phyloP scores from a whole-genome alignment of 2,888 invertebrate genomes.

The Drosophila meridionalis region DNA sequence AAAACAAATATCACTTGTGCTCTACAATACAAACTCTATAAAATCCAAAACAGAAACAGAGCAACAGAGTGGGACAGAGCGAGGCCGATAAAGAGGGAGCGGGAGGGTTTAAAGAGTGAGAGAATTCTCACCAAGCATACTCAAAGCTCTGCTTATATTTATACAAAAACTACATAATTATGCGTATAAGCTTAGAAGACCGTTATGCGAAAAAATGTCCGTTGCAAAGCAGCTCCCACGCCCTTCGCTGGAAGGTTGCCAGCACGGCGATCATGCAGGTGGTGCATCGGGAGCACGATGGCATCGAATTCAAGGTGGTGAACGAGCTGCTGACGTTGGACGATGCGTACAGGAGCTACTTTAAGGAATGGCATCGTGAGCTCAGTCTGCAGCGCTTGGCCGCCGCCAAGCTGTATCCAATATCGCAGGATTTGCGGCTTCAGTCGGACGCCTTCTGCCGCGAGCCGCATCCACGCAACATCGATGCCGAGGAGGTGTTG shows the following conservation, averaged over 20 bases:
- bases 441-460: slow-evolving; percentile 50
- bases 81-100: not conserved
- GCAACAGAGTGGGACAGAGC: not conserved
- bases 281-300: slow-evolving; percentile 11
- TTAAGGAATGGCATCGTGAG: slow-evolving; percentile 56
- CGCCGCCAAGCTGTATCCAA: slow-evolving; percentile 58
- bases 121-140: not conserved
- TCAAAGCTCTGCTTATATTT: not conserved
- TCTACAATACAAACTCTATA: not conserved
- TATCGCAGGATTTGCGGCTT: slow-evolving; percentile 65
- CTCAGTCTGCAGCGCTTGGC: slow-evolving; percentile 65
- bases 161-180: not conserved
- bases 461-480: slow-evolving; percentile 51
- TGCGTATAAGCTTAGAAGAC: not conserved
- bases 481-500: slow-evolving; percentile 59
- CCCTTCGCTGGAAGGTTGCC: not conserved
- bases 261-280: not conserved
- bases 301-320: slow-evolving; percentile 33
- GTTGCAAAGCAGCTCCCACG: not conserved
- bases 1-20: not conserved
- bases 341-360: slow-evolving; percentile 52
- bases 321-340: slow-evolving; percentile 62
- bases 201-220: not conserved
- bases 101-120: not conserved
- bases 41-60: not conserved